Evolutionary conservation across 2,888 invertebrate species (phyloP), one percentile per base, ranked within the genome.

Genomic region (Tipula vernalis): DNA sequence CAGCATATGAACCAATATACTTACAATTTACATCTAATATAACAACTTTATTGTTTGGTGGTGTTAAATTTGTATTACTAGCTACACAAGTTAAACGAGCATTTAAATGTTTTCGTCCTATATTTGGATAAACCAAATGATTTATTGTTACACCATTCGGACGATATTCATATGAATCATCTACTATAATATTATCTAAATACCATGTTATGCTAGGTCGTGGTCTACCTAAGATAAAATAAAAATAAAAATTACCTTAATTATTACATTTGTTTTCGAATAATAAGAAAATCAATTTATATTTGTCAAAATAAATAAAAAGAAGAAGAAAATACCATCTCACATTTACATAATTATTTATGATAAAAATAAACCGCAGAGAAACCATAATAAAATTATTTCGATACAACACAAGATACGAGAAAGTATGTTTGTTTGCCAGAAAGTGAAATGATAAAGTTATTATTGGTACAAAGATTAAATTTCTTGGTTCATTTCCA

Each of bases 1-100:
- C 28, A 28, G 1, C 28, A 28, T 0, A 39, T 39, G 0, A 39
- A 5, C 12, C 5, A 18, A 12, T 39, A 28, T 89, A 96, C 97
- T 96, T 92, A 97, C 97, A 93, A 92, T 97, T 96, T 88, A 97
- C 94, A 92, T 97, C 96, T 91, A 97, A 93, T 89, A 96, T 95
- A 89, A 96, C 94, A 88, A 95, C 94, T 92, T 95, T 96, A 89
- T 95, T 94, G 90, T 95, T 94, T 8, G 97, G 96, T 86, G 94
- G 94, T 83, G 95, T 95, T 89, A 97, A 92, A 91, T 96, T 96
- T 88, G 96, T 97, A 91, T 97, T 97, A 89, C 95, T 95, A 42
- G 97, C 97, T 92, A 97, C 96, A 92, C 97, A 97, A 89, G 96
- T 95, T 89, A 97, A 95, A 89, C 96, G 93, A 87, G 96, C 94